A percentile compares a stretch with the other conserved stretches of the same genome.
phyloP scores from a whole-genome alignment of 1,140 invertebrate genomes.

The Hycleus cichorii region DNA sequence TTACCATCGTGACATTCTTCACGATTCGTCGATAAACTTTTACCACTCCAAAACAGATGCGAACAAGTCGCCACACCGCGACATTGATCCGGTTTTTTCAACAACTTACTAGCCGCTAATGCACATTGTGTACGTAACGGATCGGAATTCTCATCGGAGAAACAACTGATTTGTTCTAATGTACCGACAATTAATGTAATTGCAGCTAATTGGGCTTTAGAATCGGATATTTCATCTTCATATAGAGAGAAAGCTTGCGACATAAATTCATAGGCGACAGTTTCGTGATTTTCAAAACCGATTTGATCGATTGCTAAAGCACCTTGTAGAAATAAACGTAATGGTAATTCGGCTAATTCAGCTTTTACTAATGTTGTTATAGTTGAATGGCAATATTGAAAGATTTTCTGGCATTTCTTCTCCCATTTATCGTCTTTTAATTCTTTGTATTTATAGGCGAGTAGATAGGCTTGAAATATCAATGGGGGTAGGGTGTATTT shows the following conservation, averaged over 20 bases:
- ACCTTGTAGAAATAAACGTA: conserved; percentile 91
- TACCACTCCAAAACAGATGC: conserved; percentile 95
- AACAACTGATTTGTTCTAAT: conserved; percentile 89
- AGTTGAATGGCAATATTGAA: conserved; percentile 94
- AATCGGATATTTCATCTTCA: conserved; percentile 98
- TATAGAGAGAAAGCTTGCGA: conserved; percentile 96
- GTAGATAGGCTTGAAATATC: conserved; percentile 89
- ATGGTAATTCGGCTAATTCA: conserved; percentile 84
- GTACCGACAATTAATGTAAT: conserved; percentile 94
- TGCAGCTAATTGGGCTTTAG: conserved; percentile 91
- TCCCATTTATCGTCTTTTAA: conserved; percentile 89
- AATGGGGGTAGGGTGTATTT: conserved; percentile 91
- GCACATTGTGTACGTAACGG: conserved; percentile 92
- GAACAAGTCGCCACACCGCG: conserved; percentile 84
- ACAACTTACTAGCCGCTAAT: conserved; percentile 85
- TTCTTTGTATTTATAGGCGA: conserved; percentile 79
- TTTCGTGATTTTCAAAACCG: conserved; percentile 89
- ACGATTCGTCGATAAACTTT: conserved; percentile 57
- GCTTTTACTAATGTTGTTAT: conserved; percentile 90
- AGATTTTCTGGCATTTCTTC: conserved; percentile 96
- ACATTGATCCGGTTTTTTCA: conserved; percentile 97
- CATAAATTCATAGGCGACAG: conserved; percentile 96
- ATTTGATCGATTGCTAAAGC: conserved; percentile 89
- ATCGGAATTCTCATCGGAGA: conserved; percentile 95
- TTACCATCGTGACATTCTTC: conserved; percentile 81